Conservation (phyloP, 2,888 invertebrate species). For the Mycalesis mineus region DNA sequence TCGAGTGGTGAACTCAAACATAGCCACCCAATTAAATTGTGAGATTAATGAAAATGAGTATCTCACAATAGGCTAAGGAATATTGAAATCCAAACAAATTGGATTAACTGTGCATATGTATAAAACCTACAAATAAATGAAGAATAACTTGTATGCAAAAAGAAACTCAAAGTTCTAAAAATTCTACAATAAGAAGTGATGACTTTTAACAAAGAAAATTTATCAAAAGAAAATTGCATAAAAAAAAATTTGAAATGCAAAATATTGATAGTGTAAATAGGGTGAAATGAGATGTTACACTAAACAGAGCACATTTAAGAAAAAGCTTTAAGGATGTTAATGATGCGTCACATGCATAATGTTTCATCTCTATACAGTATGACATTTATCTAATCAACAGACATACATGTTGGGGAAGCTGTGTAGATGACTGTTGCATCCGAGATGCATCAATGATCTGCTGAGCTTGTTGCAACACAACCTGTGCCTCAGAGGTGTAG, state of each 20-base stretch:
- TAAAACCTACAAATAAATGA: too few relatives aligned
- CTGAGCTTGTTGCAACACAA: slow-evolving; percentile 77
- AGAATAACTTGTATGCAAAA: too few relatives aligned
- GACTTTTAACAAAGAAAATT: too few relatives aligned
- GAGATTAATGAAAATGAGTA: not conserved
- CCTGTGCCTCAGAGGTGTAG: slow-evolving; percentile 77
- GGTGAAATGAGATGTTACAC: too few relatives aligned
- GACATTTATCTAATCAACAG: slow-evolving; percentile 34
- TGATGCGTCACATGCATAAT: slow-evolving; percentile 26
- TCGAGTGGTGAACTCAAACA: not conserved
- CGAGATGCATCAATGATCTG: slow-evolving; percentile 77
- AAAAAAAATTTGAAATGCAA: too few relatives aligned
- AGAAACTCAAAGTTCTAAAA: too few relatives aligned
- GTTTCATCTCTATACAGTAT: slow-evolving; percentile 21
- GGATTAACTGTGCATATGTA: too few relatives aligned
- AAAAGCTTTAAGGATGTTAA: slow-evolving; percentile 1
- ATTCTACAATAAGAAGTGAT: too few relatives aligned
- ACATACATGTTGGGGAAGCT: slow-evolving; percentile 78
- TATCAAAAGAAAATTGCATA: too few relatives aligned
- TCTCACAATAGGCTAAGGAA: not conserved
- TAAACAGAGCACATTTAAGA: not conserved
- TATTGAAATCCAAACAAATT: not conserved
- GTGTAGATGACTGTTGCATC: slow-evolving; percentile 74
- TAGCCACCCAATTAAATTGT: not conserved
- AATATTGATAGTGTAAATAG: too few relatives aligned